Conservation (phyloP, 2,113 vertebrate genomes). For the Bujurquina vittata region DNA sequence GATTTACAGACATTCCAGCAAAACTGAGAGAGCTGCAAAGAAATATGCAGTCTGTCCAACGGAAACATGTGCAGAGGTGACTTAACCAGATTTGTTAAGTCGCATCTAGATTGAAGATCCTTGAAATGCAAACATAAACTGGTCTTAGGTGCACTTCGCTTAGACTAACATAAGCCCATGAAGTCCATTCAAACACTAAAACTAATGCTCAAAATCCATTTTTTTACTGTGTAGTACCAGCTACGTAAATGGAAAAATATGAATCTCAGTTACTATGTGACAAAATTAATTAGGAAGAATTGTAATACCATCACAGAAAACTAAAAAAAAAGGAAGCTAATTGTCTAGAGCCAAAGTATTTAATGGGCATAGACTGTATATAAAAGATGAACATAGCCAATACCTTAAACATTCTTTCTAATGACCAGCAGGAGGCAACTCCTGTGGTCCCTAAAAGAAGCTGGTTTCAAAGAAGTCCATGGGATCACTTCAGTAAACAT, state of each 20-base stretch:
- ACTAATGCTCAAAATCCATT: neutral
- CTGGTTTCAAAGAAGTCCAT: neutral
- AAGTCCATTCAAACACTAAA: neutral
- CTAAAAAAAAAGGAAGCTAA: neutral
- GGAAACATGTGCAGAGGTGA: neutral
- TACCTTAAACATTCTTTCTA: neutral
- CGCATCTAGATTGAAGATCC: neutral
- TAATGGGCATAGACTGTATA: neutral
- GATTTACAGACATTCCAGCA: neutral
- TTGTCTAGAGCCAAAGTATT: neutral
- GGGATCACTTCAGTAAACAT: neutral
- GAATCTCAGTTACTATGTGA: neutral
- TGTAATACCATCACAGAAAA: neutral
- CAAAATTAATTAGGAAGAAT: neutral
- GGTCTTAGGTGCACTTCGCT: neutral
- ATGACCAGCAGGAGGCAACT: fast-evolving
- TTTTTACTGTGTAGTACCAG: neutral
- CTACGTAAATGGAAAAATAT: neutral
- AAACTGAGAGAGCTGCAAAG: neutral
- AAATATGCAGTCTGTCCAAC: neutral
- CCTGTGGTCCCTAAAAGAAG: neutral
- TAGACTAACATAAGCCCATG: neutral
- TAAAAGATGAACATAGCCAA: neutral
- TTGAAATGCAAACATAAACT: neutral
- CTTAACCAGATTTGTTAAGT: neutral